Evolutionary conservation across 2,888 invertebrate genomes (phyloP), one percentile per base, ranked within the genome.

Genomic region (Drosophila robusta): DNA sequence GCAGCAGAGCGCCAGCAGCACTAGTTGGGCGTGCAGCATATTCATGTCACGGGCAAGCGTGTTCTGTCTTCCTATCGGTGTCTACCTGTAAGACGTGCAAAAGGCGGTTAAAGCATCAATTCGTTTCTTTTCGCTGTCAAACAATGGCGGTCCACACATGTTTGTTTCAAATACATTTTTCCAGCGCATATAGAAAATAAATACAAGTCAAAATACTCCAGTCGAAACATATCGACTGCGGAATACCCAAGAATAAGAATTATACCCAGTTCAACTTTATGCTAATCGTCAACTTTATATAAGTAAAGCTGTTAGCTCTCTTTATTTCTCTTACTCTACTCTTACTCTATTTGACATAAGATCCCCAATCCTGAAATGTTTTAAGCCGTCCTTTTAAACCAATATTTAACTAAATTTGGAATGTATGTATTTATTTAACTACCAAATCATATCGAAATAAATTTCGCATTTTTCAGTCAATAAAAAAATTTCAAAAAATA

Each of bases 1-100:
- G 63, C 89, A 90, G 66, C 75, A 87, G 14, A 87, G 81, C 47
- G 90, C 78, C 66, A 91, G 60, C 41, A 91, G 72, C 3, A 89
- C 52, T 3, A 86, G 75, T 73, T 78, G 84, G 36, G 66, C 66
- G 47, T 77, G 58, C 16, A 74, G 44, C 57, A 78, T 65, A 54
- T 89, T 81, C 85, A 85, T 70, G 51, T 68, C 38, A 14, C 49
- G 39, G 42, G 42, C 47, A 49, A 58, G 64, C 57, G 39, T 41
- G 42, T 54, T 47, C 70, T 51, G 34, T 18, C 26, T 49, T 26
- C 11, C 41, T 42, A 38, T 44, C 29, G 26, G 52, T 47, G 55
- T 49, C 57, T 47, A 60, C 49, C 62, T 70, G 62, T 7, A 45
- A 70, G 34, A 29, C 29, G 22, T 46, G 46, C 16, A 57, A 44